A percentile compares a stretch with the other conserved stretches of the same genome.
Evolutionary conservation across 92 coral and sea anemone species (phyloP).

Genomic region (Meandrina meandrites): DNA sequence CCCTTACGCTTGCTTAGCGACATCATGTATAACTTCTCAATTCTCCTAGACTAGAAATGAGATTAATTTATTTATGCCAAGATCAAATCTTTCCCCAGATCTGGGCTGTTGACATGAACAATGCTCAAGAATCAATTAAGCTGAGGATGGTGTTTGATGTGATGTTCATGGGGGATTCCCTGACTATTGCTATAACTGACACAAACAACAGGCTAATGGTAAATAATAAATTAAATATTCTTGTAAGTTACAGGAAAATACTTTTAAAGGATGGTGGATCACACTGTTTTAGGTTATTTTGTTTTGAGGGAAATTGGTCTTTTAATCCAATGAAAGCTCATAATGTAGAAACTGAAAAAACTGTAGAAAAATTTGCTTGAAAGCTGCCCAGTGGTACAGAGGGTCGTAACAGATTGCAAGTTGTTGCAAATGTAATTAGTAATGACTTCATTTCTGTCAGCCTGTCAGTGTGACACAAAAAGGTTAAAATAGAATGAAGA

Average conservation of each 20-base stretch:
- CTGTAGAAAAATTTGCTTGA: too few species aligned
- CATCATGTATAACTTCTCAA: not conserved
- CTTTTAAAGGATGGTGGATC: not conserved
- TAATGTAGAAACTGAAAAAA: too few species aligned
- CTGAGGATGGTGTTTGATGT: constrained; percentile 91
- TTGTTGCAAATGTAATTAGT: too few species aligned
- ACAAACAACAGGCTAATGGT: constrained; percentile 82
- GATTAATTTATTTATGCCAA: not conserved
- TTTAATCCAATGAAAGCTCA: too few species aligned
- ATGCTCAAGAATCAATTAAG: constrained; percentile 56
- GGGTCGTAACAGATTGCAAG: too few species aligned
- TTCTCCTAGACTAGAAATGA: not conserved
- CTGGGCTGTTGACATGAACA: constrained; percentile 87
- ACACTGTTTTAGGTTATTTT: not conserved
- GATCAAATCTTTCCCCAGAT: constrained; percentile 40
- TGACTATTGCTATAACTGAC: constrained; percentile 85
- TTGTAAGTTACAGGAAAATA: too few species aligned
- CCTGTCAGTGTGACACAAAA: too few species aligned
- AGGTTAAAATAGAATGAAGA: too few species aligned
- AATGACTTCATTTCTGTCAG: too few species aligned
- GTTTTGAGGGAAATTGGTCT: not conserved
- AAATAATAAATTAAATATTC: too few species aligned
- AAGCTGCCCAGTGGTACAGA: too few species aligned
- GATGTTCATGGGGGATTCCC: constrained; percentile 61
- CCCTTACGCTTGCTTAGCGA: not conserved